Evolutionary conservation across 2,888 invertebrate species (phyloP).

Genomic region (Acanthosepion esculentum): DNA sequence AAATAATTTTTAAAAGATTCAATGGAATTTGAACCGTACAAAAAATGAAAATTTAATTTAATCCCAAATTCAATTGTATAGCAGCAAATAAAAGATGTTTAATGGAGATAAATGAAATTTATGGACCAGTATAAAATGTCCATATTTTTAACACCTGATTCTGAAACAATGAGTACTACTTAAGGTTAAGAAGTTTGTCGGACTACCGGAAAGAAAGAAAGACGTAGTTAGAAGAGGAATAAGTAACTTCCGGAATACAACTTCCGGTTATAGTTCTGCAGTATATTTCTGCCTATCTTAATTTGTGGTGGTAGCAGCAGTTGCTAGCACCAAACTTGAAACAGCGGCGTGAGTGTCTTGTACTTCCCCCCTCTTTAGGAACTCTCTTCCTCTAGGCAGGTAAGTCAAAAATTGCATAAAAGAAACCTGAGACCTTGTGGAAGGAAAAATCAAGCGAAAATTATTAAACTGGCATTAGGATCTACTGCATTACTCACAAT

Average conservation of each 20-base stretch:
- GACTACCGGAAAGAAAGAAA: too few relatives aligned
- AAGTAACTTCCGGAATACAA: neutral
- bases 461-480: neutral
- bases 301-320: neutral
- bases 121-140: too few relatives aligned
- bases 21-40: too few relatives aligned
- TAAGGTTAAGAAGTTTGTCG: too few relatives aligned
- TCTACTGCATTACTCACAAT: neutral
- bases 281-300: neutral
- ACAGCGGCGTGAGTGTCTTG: neutral
- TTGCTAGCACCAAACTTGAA: neutral
- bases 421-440: neutral
- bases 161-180: too few relatives aligned
- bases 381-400: neutral
- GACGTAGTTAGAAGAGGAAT: too few relatives aligned
- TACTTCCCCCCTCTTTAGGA: slow-evolving; percentile 8
- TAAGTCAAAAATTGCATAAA: neutral
- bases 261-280: neutral
- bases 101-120: too few relatives aligned
- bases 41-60: too few relatives aligned
- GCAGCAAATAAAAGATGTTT: too few relatives aligned
- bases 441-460: neutral
- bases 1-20: too few relatives aligned
- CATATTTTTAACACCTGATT: too few relatives aligned
- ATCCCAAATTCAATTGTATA: too few relatives aligned